Evolutionary conservation across 2,888 invertebrate species (phyloP), one percentile per base, ranked within the genome.

Genomic region (Antheraea assamensis): DNA sequence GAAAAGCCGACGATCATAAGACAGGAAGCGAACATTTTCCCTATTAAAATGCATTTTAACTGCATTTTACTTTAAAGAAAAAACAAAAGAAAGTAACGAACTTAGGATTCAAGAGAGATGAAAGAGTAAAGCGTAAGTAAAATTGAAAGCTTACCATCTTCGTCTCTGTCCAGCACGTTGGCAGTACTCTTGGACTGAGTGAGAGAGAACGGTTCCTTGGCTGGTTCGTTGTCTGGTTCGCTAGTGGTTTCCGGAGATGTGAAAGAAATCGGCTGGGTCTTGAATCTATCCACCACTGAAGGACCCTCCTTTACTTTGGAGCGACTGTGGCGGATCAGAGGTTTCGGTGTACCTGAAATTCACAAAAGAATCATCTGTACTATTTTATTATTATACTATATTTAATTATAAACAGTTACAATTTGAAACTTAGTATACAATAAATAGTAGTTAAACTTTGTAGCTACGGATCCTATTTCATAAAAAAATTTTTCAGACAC

Each of bases 201-300:
- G 80, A 92, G 90, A 85, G 91, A 84, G 81, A 86, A 81, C 47
- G 81, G 74, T 78, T 88, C 87, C 7, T 82, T 80, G 30, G 83
- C 73, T 21, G 85, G 79, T 73, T 84, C 85, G 72, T 76, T 75
- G 15, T 81, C 42, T 13, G 42, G 42, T 42, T 42, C 42, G n/a
- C n/a, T n/a, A n/a, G n/a, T 72, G 74, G 81, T 78, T 35, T 82
- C 82, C 8, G 86, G 81, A 15, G 88, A 76, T 21, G 96, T 95
- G 77, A 95, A 93, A 3, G 97, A 96, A 55, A 97, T 96, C 1
- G 97, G 97, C 92, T 97, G 97, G 2, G 97, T 97, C 79, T 95
- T 95, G 90, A 96, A 96, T 76, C 94, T 95, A 71, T 95, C 94
- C 72, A 87, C 85, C 78, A 93, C 87, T n/a, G 91, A 85, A 24